These are phyloP conservation scores for Lordiphosa clarofinis DNA, from an alignment of 1,140 invertebrate species.

Conservation along the genomic window DNA sequence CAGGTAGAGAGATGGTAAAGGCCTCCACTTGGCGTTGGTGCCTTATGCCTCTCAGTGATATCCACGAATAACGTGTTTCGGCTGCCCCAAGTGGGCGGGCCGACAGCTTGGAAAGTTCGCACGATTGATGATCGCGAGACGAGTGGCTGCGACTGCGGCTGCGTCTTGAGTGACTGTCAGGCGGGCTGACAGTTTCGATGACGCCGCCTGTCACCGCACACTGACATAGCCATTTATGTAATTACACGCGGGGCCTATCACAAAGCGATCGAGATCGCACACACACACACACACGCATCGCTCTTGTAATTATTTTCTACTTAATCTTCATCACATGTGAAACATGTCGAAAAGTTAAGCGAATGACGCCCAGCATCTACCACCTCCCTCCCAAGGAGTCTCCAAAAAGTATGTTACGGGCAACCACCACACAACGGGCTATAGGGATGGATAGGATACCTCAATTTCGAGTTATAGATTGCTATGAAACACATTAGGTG, in stretches of 20 bases:
- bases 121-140: conserved; percentile 70
- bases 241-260: conserved; percentile 57
- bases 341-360: conserved; percentile 76
- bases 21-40: conserved; percentile 9
- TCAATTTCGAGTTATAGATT: no score
- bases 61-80: conserved; percentile 48
- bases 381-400: conserved; percentile 9
- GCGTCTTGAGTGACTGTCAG: conserved; percentile 12
- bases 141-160: neutral
- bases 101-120: conserved; percentile 63
- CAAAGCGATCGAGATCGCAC: conserved; percentile 56
- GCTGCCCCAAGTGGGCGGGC: conserved; percentile 56
- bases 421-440: no score
- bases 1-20: conserved; percentile 33
- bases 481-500: no score
- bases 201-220: conserved; percentile 74
- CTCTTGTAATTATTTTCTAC: conserved; percentile 76
- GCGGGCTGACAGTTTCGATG: conserved; percentile 42
- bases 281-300: conserved; percentile 13
- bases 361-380: conserved; percentile 59
- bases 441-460: no score
- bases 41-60: conserved; percentile 51
- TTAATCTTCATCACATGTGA: conserved; percentile 75
- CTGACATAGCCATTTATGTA: conserved; percentile 73
- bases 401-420: neutral